Base-by-base conservation (phyloP, 1,140 invertebrate species). In the Heterodera carotae region DNA sequence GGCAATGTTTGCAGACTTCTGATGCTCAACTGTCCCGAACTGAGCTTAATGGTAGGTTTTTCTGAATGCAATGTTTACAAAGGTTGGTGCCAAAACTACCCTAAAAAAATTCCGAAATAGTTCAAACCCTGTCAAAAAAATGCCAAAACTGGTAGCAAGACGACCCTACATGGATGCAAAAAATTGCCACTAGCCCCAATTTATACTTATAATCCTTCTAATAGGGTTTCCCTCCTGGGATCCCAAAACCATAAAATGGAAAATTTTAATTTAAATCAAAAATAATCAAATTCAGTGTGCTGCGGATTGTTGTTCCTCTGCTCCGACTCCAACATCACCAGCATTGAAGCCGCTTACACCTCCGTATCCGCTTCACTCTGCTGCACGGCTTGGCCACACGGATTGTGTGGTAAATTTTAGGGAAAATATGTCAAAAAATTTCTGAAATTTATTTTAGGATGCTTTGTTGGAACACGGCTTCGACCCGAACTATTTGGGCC, bases 331-430 rank as follows among this genome's bases (percentile, higher is more conserved):
- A 92, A 85, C 90, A 90, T 79, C 90, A 90, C 78, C 75, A 25
- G 79, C 82, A 25, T 77, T 75, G 79, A 77, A 83, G 77, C 89
- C 92, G 75, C 92, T 92, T 84, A 48, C 75, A 27, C 64, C 56
- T 2, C 68, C 80, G 83, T 96, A 95, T 1, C 95, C 96, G 27
- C 90, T 98, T 6, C 95, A 98, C 89, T 90, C 95, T 80, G 96
- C 96, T 73, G 94, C 94, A 82, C 92, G 93, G 80, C 95, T 96
- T 90, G 95, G 95, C 1, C 94, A 96, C 89, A 92, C 92, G 91
- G 93, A 92, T 53, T 93, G 96, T 22, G 94, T 97, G 39, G 48
- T 56, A 56, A 56, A 56, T 56, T 56, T 22, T 4, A 43, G 15
- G 15, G 39, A 43, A 39, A 43, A 43, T 43, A 1, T 43, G 39